Evolutionary conservation across 35 echinoderm and acorn worm species (phyloP).

Genomic region (Heliocidaris erythrogramma): DNA sequence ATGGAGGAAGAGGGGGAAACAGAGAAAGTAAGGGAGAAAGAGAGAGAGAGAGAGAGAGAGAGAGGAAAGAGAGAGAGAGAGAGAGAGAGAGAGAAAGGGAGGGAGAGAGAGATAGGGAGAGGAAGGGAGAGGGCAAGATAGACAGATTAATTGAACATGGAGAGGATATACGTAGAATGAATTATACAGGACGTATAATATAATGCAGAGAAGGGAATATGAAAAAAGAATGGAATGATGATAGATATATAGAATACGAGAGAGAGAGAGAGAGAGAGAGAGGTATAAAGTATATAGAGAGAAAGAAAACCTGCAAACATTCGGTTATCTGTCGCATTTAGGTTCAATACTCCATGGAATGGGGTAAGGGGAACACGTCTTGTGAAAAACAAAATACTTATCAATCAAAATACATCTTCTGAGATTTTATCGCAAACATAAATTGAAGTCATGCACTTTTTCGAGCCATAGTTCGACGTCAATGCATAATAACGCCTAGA

Average conservation of each 20-base stretch:
- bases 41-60: too few species aligned
- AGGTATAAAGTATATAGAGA: too few species aligned
- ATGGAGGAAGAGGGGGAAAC: too few species aligned
- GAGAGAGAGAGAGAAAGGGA: too few species aligned
- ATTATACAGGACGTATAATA: too few species aligned
- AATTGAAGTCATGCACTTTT: slow-evolving; percentile 9
- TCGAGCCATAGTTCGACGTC: neutral
- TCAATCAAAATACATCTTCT: neutral
- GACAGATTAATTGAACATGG: too few species aligned
- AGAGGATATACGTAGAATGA: neutral
- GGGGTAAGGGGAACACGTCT: neutral
- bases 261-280: too few species aligned
- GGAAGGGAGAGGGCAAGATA: neutral
- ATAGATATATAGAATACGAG: too few species aligned
- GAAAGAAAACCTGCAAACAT: neutral
- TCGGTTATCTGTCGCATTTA: neutral
- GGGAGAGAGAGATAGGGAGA: neutral
- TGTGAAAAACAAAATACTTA: neutral
- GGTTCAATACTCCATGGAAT: neutral
- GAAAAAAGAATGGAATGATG: too few species aligned
- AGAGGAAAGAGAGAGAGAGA: too few species aligned
- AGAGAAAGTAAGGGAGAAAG: too few species aligned
- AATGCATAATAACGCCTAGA: neutral
- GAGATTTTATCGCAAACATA: neutral
- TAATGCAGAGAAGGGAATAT: too few species aligned